Percentiles rank a stretch among this genome's conserved stretches.
These are phyloP conservation scores for Oscheius onirici DNA, from an alignment of 2,888 invertebrate genomes.

Conservation along the genomic window DNA sequence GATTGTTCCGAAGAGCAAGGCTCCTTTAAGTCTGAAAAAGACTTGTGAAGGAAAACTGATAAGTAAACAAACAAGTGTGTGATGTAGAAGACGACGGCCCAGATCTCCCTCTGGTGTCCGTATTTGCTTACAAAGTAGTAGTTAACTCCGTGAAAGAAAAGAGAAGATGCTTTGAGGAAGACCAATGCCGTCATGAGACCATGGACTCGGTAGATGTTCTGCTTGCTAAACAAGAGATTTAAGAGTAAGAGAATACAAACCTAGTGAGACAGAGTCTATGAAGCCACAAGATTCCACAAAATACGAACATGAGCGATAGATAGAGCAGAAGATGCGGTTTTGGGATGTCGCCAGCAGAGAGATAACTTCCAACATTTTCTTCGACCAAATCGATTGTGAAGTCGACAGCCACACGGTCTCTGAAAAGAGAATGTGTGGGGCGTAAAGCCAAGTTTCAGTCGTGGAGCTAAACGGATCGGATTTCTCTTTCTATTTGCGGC, in stretches of 20 bases:
- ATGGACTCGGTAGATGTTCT: constrained; percentile 86
- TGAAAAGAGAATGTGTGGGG: constrained; percentile 39
- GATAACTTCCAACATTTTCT: constrained; percentile 77
- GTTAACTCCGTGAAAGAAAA: constrained; percentile 87
- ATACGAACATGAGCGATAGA: constrained; percentile 87
- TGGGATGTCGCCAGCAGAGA: constrained; percentile 85
- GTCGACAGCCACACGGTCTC: constrained; percentile 68
- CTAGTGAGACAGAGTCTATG: constrained; percentile 81
- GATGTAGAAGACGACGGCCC: constrained; percentile 96
- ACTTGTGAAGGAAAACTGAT: neutral
- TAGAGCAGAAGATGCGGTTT: constrained; percentile 89
- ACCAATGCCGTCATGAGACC: constrained; percentile 94
- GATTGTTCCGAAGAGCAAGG: constrained; percentile 92
- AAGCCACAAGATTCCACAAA: constrained; percentile 91
- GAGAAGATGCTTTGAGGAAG: constrained; percentile 82
- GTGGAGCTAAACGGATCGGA: neutral
- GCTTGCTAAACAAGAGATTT: constrained; percentile 66
- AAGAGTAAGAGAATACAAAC: constrained; percentile 39
- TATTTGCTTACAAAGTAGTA: constrained; percentile 88
- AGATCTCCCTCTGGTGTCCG: constrained; percentile 93
- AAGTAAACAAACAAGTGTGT: constrained; percentile 86
- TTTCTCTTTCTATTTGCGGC: neutral
- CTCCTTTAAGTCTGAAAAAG: constrained; percentile 82
- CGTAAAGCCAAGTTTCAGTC: neutral
- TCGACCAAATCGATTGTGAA: constrained; percentile 82